These are phyloP conservation scores for Paramuricea clavata DNA, from an alignment of 92 coral and sea anemone genomes.

Conservation along the genomic window DNA sequence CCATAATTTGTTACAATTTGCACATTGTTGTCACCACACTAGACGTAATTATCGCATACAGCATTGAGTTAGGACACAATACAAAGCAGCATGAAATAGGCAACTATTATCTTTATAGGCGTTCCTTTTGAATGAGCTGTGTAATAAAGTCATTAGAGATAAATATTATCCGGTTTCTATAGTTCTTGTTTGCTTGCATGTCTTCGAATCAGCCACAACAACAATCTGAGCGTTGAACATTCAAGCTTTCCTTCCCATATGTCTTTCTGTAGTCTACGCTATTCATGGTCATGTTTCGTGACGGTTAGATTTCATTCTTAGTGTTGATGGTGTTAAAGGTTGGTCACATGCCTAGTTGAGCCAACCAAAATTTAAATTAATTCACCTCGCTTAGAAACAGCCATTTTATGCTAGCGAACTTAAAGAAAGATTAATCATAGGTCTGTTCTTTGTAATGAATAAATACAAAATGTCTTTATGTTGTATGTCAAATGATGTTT, in stretches of 20 bases:
- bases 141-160: slow-evolving; percentile 1
- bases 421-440: slow-evolving; percentile 3
- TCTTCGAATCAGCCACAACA: background rate
- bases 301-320: too few species aligned
- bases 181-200: slow-evolving; percentile 1
- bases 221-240: background rate
- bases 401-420: background rate
- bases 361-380: background rate
- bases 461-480: background rate
- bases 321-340: background rate
- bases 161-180: slow-evolving; percentile 6
- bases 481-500: background rate
- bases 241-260: background rate
- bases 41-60: slow-evolving; percentile 11
- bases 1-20: slow-evolving; percentile 10
- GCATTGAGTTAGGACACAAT: slow-evolving; percentile 25
- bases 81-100: slow-evolving; percentile 29
- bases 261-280: background rate
- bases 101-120: slow-evolving; percentile 25
- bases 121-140: slow-evolving; percentile 29
- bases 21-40: slow-evolving; percentile 31
- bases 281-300: too few species aligned
- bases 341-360: background rate
- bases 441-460: background rate
- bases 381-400: background rate